Percentiles rank a stretch among this genome's conserved stretches.
phyloP scores from a whole-genome alignment of 2,888 invertebrate genomes.

The Aquatica leii region DNA sequence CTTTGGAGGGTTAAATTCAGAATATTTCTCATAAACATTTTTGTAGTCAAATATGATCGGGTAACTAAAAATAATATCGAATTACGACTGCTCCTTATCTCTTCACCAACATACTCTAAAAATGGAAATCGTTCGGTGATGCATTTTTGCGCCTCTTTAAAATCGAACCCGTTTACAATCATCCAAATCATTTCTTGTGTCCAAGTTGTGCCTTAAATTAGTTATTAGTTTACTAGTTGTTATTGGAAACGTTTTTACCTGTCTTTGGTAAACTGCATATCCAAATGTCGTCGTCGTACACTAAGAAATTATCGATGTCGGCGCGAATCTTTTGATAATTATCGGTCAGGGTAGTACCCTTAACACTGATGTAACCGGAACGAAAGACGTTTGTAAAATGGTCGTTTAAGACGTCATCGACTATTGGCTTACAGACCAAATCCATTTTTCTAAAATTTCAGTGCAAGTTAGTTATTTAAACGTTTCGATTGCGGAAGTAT shows the following conservation, averaged over 20 bases:
- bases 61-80: constrained; percentile 50
- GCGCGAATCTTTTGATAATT: constrained; percentile 57
- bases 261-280: constrained; percentile 67
- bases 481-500: too few relatives aligned
- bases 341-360: constrained; percentile 59
- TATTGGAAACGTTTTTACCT: constrained; percentile 56
- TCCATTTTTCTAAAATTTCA: constrained; percentile 16
- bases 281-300: constrained; percentile 65
- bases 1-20: constrained; percentile 48
- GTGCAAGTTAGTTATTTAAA: too few relatives aligned
- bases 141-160: constrained; percentile 64
- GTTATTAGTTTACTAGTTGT: neutral
- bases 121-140: constrained; percentile 74
- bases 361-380: constrained; percentile 47
- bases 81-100: neutral
- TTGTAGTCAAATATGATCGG: constrained; percentile 59
- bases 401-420: constrained; percentile 46
- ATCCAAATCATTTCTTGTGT: constrained; percentile 80
- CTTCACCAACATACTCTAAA: constrained; percentile 67
- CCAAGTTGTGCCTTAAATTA: constrained; percentile 77
- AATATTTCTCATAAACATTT: constrained; percentile 49
- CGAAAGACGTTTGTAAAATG: constrained; percentile 51
- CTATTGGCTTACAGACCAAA: constrained; percentile 23
- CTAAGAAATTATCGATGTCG: constrained; percentile 60
- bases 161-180: constrained; percentile 70